Percentiles rank a stretch among this genome's conserved stretches.
These are phyloP conservation scores for Falco cherrug DNA, from an alignment of 2,797 vertebrate species.

Conservation along the genomic window DNA sequence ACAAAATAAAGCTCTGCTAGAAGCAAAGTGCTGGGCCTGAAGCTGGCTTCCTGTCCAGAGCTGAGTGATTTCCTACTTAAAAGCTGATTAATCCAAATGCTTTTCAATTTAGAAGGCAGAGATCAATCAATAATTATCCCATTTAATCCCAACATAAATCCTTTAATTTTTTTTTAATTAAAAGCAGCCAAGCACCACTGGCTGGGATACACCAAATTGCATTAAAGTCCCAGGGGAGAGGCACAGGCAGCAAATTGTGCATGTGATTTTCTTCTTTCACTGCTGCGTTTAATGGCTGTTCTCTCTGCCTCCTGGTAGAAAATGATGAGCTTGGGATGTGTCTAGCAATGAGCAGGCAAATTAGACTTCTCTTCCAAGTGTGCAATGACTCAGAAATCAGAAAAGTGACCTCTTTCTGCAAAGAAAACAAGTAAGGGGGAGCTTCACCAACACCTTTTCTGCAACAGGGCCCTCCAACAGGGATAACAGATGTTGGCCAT, in stretches of 20 bases:
- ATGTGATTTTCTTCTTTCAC: conserved; percentile 38
- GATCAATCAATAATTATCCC: conserved; percentile 76
- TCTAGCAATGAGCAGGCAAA: conserved; percentile 21
- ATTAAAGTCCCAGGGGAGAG: conserved; percentile 48
- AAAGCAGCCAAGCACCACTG: conserved; percentile 66
- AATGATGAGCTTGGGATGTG: conserved; percentile 22
- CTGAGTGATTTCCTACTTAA: conserved; percentile 67
- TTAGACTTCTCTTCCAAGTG: neutral
- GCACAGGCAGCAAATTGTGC: conserved; percentile 9
- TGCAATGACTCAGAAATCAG: neutral
- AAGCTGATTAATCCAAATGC: conserved; percentile 75
- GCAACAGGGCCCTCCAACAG: neutral
- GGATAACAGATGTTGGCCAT: neutral
- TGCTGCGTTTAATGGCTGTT: conserved; percentile 20
- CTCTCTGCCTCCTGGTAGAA: conserved; percentile 18
- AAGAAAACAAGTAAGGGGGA: neutral
- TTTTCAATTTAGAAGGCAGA: conserved; percentile 75
- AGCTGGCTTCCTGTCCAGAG: conserved; percentile 61
- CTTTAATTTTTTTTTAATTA: conserved; percentile 77
- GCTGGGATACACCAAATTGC: conserved; percentile 50
- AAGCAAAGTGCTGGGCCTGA: conserved; percentile 1
- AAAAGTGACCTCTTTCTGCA: neutral
- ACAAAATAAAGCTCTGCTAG: conserved; percentile 3
- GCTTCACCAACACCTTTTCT: neutral
- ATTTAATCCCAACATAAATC: conserved; percentile 76